phyloP scores from a whole-genome alignment of 2,113 vertebrate species.

The Chroicocephalus ridibundus region DNA sequence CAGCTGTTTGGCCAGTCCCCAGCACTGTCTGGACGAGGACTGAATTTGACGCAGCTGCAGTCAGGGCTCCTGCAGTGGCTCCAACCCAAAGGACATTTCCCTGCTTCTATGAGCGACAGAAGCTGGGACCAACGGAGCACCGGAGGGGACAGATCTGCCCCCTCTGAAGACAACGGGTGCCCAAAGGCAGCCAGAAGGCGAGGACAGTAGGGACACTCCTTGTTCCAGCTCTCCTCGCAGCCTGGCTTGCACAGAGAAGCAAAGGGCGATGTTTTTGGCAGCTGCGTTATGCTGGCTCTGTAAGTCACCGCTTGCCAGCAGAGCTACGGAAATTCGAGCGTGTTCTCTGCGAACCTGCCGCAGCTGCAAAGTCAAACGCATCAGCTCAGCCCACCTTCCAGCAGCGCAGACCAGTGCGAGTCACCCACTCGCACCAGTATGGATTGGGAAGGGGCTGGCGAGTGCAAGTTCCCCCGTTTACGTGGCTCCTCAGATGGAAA shows the following conservation, averaged over 20 bases:
- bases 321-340: background rate
- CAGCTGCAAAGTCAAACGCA: background rate
- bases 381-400: background rate
- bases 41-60: constrained; percentile 64
- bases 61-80: background rate
- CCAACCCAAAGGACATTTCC: background rate
- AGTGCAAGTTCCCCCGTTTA: background rate
- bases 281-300: background rate
- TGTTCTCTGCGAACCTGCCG: background rate
- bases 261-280: background rate
- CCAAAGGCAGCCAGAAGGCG: background rate
- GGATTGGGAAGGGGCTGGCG: background rate
- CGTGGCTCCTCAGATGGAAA: background rate
- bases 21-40: background rate
- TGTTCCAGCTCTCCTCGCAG: background rate
- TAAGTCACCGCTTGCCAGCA: background rate
- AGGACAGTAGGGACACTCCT: background rate
- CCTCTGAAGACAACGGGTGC: background rate
- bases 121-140: background rate
- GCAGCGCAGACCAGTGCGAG: background rate
- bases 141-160: background rate
- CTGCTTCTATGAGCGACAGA: accelerated
- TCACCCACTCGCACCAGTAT: background rate
- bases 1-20: constrained; percentile 52
- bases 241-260: background rate